These are phyloP conservation scores for Alaudala cheleensis DNA, from an alignment of 2,113 vertebrate species.

Conservation along the genomic window DNA sequence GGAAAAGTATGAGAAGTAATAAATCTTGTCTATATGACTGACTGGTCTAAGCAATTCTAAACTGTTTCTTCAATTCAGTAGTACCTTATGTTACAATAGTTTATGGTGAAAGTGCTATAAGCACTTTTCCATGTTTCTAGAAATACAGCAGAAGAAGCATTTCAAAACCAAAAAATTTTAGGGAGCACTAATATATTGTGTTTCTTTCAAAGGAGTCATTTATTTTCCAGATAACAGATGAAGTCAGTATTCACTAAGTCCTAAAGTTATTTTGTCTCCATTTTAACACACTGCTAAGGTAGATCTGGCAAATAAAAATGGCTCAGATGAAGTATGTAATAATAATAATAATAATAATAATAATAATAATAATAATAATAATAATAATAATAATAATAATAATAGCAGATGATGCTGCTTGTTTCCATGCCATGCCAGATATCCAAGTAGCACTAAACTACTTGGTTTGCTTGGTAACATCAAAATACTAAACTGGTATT, in stretches of 20 bases:
- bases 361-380: background rate
- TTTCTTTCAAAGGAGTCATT: background rate
- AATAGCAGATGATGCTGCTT: background rate
- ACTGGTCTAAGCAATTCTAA: background rate
- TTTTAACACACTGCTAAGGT: background rate
- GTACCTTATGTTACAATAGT: background rate
- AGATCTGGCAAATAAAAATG: background rate
- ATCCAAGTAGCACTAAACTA: background rate
- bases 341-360: background rate
- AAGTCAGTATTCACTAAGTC: background rate
- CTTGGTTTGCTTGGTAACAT: no score
- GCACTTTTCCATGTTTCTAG: constrained; percentile 16
- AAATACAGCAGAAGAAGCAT: background rate
- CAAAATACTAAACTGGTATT: background rate
- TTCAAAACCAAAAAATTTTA: background rate
- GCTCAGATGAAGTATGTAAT: background rate
- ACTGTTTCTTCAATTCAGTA: constrained; percentile 1
- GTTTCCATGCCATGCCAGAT: background rate
- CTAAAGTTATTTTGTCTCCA: background rate
- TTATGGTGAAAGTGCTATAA: background rate
- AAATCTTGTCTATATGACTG: background rate
- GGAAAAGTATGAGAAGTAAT: background rate
- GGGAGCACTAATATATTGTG: no score
- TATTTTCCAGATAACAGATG: constrained; percentile 16
- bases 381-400: background rate